These are phyloP conservation scores for Bombus confusus DNA, from an alignment of 1,140 invertebrate genomes.

Conservation along the genomic window DNA sequence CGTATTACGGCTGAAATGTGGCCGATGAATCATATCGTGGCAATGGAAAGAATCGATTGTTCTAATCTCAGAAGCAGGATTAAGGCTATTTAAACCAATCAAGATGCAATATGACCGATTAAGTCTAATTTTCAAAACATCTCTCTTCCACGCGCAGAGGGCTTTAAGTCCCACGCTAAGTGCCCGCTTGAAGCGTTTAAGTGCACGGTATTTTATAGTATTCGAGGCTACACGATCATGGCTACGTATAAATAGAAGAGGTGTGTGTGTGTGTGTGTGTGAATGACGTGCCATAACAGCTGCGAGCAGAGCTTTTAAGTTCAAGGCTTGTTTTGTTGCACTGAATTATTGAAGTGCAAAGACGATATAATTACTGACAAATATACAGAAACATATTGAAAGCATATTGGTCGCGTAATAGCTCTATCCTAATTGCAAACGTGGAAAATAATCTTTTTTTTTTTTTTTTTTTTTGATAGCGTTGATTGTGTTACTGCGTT, in stretches of 20 bases:
- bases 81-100: slow-evolving; percentile 9
- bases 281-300: neutral
- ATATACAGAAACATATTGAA: no score
- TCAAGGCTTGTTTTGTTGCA: neutral
- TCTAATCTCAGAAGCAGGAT: neutral
- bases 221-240: neutral
- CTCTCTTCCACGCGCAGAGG: neutral
- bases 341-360: neutral
- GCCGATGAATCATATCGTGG: neutral
- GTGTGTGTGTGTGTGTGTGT: neutral
- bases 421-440: no score
- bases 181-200: neutral
- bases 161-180: neutral
- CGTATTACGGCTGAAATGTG: neutral
- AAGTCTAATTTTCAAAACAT: neutral
- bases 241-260: neutral
- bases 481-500: no score
- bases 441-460: no score
- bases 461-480: no score
- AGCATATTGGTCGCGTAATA: no score
- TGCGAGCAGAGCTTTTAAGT: neutral
- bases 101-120: neutral
- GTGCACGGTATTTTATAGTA: neutral
- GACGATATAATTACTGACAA: no score
- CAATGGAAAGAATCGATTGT: neutral